Evolutionary conservation across 2,888 invertebrate species (phyloP).

Genomic region (Melanargia galathea): DNA sequence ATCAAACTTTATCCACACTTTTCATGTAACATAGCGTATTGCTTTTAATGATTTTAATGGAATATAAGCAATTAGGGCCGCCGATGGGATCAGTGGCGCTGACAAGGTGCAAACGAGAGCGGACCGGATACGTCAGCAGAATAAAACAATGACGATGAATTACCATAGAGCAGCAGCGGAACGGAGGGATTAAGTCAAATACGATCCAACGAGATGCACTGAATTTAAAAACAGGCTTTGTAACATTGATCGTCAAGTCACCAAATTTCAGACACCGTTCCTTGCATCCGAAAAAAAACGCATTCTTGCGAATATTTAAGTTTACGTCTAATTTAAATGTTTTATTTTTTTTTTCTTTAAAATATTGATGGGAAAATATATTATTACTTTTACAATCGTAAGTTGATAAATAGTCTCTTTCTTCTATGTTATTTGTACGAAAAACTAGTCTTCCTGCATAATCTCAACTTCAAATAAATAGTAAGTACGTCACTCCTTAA

Average conservation of each 20-base stretch:
- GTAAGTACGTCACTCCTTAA: no score
- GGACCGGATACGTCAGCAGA: slow-evolving; percentile 72
- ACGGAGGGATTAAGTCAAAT: slow-evolving; percentile 77
- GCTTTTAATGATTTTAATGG: slow-evolving; percentile 60
- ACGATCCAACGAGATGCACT: slow-evolving; percentile 58
- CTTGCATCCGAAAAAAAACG: not conserved
- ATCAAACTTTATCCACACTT: not conserved
- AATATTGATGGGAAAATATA: not conserved
- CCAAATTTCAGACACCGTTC: slow-evolving; percentile 11
- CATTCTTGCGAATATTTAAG: not conserved
- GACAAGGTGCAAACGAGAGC: slow-evolving; percentile 82
- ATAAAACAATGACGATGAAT: slow-evolving; percentile 78
- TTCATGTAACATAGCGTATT: slow-evolving; percentile 5
- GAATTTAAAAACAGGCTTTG: slow-evolving; percentile 18
- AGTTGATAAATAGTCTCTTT: no score
- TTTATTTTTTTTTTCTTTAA: not conserved
- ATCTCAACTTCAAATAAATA: no score
- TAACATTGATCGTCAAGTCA: not conserved
- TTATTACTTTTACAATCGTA: not conserved
- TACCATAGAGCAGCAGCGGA: slow-evolving; percentile 78
- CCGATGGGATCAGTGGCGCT: slow-evolving; percentile 78
- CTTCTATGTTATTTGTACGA: no score
- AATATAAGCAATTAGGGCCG: slow-evolving; percentile 78
- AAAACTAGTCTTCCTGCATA: no score
- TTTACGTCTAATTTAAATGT: not conserved